These are phyloP conservation scores for Apantesis nais DNA, from an alignment of 2,888 invertebrate species.

Conservation along the genomic window DNA sequence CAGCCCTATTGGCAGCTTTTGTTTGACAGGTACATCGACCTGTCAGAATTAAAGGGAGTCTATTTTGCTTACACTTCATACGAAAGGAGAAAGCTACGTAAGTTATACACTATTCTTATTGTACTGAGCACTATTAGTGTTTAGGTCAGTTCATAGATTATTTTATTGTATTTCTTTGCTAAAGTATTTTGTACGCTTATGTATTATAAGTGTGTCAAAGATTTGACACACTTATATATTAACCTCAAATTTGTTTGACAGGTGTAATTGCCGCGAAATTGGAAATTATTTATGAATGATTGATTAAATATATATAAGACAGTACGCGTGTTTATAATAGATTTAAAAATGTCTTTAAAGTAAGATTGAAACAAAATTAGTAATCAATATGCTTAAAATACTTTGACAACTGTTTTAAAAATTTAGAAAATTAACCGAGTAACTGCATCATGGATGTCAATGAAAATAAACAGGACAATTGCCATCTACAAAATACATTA, in stretches of 20 bases:
- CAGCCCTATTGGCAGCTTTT: conserved; percentile 26
- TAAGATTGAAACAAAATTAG: not conserved
- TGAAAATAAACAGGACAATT: too few relatives aligned
- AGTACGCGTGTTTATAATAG: not conserved
- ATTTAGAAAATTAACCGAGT: too few relatives aligned
- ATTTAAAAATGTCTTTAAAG: not conserved
- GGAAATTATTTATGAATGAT: conserved; percentile 5
- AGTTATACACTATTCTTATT: conserved; percentile 24
- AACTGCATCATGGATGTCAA: too few relatives aligned
- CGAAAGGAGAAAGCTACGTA: conserved; percentile 43
- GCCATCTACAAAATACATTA: too few relatives aligned
- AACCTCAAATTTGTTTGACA: conserved; percentile 14
- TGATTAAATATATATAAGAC: not conserved
- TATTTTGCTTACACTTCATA: conserved; percentile 34
- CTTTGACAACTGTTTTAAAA: too few relatives aligned
- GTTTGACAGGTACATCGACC: conserved; percentile 40
- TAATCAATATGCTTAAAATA: too few relatives aligned
- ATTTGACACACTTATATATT: conserved; percentile 19
- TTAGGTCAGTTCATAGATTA: not conserved
- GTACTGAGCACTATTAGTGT: conserved; percentile 10
- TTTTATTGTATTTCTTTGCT: conserved; percentile 9
- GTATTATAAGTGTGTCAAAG: too few relatives aligned
- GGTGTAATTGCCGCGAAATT: conserved; percentile 15
- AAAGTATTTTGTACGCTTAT: conserved; percentile 24
- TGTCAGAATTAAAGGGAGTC: conserved; percentile 39